Base-by-base conservation (phyloP, 1,140 invertebrate species). In the Luehdorfia chinensis region DNA sequence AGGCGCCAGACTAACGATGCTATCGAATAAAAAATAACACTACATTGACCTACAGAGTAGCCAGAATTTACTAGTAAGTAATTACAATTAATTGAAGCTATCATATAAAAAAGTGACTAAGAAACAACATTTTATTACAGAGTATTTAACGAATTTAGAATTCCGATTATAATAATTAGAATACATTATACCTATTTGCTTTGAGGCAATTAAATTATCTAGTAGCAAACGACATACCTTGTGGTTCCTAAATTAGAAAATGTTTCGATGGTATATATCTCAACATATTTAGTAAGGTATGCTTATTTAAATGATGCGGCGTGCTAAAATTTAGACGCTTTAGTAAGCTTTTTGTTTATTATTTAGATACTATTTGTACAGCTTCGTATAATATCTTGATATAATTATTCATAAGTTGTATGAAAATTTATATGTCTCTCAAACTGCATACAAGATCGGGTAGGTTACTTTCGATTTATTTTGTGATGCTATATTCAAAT, bases 21-120 rank as follows among this genome's bases (percentile, higher is more conserved):
- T 67, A 70, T 73, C 65, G 32, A 65, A 59, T 58, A 67, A 39
- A 39, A 39, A 39, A 39, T 15, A 13, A 8, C 9, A 56, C 37
- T 41, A 13, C 37, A 9, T 31, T 51, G 36, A 53, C 51, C 50
- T 49, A 54, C 6, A 25, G 4, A 23, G 12, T 13, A n/a, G n/a
- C n/a, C n/a, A n/a, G n/a, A n/a, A n/a, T n/a, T n/a, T n/a, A n/a
- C n/a, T n/a, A n/a, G n/a, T n/a, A n/a, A n/a, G n/a, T n/a, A n/a
- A n/a, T n/a, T n/a, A n/a, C n/a, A n/a, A n/a, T n/a, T n/a, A n/a
- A n/a, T n/a, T n/a, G n/a, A n/a, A n/a, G n/a, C n/a, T n/a, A n/a
- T n/a, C n/a, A n/a, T n/a, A n/a, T n/a, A n/a, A n/a, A n/a, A n/a
- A n/a, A n/a, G n/a, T n/a, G n/a, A n/a, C n/a, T n/a, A n/a, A n/a